These are phyloP conservation scores for Bombus fervidus DNA, from an alignment of 1,140 invertebrate genomes.

Conservation along the genomic window DNA sequence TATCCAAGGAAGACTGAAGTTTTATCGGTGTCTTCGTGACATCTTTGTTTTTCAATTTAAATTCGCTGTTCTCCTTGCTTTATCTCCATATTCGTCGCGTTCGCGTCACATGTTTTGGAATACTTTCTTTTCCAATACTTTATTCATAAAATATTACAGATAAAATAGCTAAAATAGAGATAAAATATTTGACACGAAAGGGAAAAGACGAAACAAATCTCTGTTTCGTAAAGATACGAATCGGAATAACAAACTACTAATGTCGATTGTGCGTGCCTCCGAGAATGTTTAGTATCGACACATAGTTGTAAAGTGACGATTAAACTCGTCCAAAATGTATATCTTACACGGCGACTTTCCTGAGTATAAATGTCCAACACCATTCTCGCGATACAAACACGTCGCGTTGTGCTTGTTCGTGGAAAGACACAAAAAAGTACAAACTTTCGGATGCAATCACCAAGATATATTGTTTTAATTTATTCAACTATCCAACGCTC, in stretches of 20 bases:
- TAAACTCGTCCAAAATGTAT: background rate
- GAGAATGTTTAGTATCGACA: background rate
- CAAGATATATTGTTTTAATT: background rate
- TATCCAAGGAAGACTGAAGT: background rate
- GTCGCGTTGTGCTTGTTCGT: background rate
- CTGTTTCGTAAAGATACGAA: background rate
- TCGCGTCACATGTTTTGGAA: background rate
- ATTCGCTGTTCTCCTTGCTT: background rate
- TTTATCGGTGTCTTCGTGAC: background rate
- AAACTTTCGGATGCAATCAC: background rate
- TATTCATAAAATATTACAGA: background rate
- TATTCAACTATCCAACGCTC: background rate
- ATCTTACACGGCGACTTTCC: background rate
- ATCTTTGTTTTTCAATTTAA: background rate
- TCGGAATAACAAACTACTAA: background rate
- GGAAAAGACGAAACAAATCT: background rate
- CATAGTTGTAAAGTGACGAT: background rate
- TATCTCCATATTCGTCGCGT: background rate
- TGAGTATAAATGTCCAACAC: background rate
- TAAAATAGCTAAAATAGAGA: background rate
- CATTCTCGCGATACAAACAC: background rate
- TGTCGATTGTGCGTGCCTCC: background rate
- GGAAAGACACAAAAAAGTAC: background rate
- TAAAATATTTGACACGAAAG: too few relatives aligned
- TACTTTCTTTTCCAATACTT: background rate